Percentiles rank a stretch among this genome's conserved stretches.
Conservation (phyloP, 2,888 invertebrate genomes). For the Spisula solida region DNA sequence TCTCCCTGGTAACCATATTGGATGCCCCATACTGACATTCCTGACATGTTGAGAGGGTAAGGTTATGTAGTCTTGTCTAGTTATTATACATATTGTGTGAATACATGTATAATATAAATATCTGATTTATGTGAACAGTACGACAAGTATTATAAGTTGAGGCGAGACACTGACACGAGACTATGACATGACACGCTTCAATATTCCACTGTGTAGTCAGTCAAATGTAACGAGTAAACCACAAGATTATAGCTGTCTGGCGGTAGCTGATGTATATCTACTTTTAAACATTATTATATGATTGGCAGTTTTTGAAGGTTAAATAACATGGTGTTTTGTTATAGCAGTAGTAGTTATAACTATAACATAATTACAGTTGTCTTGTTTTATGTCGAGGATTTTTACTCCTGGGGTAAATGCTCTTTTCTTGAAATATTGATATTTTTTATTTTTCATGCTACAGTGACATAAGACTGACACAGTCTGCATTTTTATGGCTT, state of each 20-base stretch:
- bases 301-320: conserved; percentile 17
- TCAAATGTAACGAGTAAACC: conserved; percentile 36
- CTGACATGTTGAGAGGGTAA: too few relatives aligned
- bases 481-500: too few relatives aligned
- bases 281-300: conserved; percentile 1
- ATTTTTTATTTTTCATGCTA: not conserved
- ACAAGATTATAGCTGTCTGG: conserved; percentile 42
- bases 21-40: too few relatives aligned
- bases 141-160: not conserved
- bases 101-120: not conserved
- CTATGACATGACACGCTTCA: not conserved
- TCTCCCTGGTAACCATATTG: too few relatives aligned
- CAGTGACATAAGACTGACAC: not conserved
- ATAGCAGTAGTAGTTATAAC: not conserved
- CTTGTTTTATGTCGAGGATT: not conserved
- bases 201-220: conserved; percentile 40
- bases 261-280: conserved; percentile 5
- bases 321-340: not conserved
- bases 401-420: not conserved
- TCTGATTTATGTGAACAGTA: conserved; percentile 22
- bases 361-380: not conserved
- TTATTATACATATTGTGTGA: too few relatives aligned
- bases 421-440: conserved; percentile 5
- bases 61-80: too few relatives aligned
- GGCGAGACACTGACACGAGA: not conserved